Percentiles rank a stretch among this genome's conserved stretches.
These are phyloP conservation scores for Pemphigus obesinymphae DNA, from an alignment of 1,140 invertebrate species.

Conservation along the genomic window DNA sequence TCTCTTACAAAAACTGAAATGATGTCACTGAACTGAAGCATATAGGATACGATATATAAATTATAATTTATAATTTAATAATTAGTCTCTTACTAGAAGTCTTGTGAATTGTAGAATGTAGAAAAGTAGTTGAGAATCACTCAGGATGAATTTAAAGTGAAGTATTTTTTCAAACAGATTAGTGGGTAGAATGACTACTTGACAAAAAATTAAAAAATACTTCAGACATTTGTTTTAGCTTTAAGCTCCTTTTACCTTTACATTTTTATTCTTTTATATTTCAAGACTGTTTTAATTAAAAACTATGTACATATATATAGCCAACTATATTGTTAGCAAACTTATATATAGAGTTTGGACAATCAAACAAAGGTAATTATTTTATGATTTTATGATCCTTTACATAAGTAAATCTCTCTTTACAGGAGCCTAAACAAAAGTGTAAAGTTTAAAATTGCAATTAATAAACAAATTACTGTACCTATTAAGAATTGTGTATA, in stretches of 20 bases:
- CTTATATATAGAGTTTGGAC: not conserved
- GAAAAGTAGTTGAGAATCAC: not conserved
- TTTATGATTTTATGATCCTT: too few species aligned
- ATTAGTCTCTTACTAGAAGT: not conserved
- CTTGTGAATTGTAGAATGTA: not conserved
- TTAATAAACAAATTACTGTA: too few species aligned
- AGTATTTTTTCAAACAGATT: not conserved
- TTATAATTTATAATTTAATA: not conserved
- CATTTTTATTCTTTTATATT: not conserved
- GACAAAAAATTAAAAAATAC: not conserved
- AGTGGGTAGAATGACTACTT: not conserved
- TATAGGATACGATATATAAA: too few species aligned
- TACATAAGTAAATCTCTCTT: too few species aligned
- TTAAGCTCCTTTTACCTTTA: not conserved
- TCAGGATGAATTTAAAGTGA: not conserved
- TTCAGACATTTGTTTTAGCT: constrained; percentile 9
- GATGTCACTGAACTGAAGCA: too few species aligned
- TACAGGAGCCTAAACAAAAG: too few species aligned
- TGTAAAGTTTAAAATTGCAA: too few species aligned
- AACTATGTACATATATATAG: not conserved
- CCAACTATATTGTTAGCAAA: not conserved
- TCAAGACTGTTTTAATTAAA: not conserved
- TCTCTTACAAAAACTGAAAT: too few species aligned
- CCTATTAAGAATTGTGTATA: too few species aligned
- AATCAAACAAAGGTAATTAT: not conserved